These are phyloP conservation scores for Heliconius cydno DNA, from an alignment of 2,888 invertebrate genomes.

Conservation along the genomic window DNA sequence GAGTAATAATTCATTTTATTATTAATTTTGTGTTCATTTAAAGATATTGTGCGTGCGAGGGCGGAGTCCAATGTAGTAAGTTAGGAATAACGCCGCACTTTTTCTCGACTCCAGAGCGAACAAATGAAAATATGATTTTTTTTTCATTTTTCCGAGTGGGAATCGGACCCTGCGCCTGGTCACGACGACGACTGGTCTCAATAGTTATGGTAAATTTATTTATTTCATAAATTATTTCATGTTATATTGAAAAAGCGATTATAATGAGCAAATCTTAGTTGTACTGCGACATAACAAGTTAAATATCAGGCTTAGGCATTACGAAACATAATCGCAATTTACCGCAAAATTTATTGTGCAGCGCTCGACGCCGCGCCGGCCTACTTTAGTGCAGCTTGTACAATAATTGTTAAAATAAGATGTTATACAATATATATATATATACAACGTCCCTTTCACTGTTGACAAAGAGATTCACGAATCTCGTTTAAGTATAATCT, in stretches of 20 bases:
- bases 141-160: no score
- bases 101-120: no score
- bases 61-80: no score
- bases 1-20: no score
- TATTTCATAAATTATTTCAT: background rate
- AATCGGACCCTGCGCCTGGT: no score
- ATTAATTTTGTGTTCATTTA: no score
- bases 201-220: background rate
- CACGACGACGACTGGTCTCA: no score
- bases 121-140: no score
- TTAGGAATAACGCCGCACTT: no score
- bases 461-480: background rate
- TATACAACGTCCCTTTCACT: background rate
- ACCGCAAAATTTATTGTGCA: slow-evolving; percentile 16
- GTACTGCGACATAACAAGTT: background rate
- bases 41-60: no score
- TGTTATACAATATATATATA: slow-evolving; percentile 7
- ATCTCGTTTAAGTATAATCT: background rate
- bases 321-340: slow-evolving; percentile 4
- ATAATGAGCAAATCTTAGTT: background rate
- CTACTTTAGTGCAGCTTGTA: background rate
- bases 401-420: background rate
- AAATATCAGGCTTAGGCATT: background rate
- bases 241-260: background rate
- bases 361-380: slow-evolving; percentile 1